Conservation (phyloP, 1,140 invertebrate species). For the Drosophila tropicalis region DNA sequence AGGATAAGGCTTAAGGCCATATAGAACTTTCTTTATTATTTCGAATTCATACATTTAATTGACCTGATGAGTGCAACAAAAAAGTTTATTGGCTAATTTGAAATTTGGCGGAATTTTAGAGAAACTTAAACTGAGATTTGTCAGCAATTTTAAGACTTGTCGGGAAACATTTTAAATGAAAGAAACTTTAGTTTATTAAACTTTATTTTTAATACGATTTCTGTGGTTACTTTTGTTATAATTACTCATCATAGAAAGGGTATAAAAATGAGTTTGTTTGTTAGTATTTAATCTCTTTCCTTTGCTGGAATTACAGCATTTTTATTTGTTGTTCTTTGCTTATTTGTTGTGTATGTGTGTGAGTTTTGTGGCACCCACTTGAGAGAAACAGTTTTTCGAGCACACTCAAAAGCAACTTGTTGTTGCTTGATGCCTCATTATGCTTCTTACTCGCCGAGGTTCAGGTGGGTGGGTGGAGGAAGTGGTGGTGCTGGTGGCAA, state of each 20-base stretch:
- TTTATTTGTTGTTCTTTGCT: not conserved
- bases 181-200: too few relatives aligned
- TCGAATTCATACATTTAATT: too few relatives aligned
- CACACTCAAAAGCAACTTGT: constrained; percentile 14
- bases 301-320: not conserved
- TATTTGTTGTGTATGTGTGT: constrained; percentile 4
- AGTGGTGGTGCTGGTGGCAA: constrained; percentile 38
- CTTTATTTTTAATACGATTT: constrained; percentile 6
- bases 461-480: not conserved
- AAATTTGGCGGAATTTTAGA: too few relatives aligned
- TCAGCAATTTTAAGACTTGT: too few relatives aligned
- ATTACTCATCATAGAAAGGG: not conserved
- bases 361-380: constrained; percentile 6
- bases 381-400: constrained; percentile 8
- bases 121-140: too few relatives aligned
- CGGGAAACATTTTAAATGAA: too few relatives aligned
- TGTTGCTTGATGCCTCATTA: constrained; percentile 47
- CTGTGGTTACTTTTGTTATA: too few relatives aligned
- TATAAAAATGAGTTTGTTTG: not conserved
- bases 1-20: too few relatives aligned
- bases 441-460: constrained; percentile 17
- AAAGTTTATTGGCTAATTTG: too few relatives aligned
- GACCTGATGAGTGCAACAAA: too few relatives aligned
- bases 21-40: too few relatives aligned
- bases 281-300: constrained; percentile 2